Evolutionary conservation across 2,888 invertebrate species (phyloP).

Genomic region (Cryptus viduatorius): DNA sequence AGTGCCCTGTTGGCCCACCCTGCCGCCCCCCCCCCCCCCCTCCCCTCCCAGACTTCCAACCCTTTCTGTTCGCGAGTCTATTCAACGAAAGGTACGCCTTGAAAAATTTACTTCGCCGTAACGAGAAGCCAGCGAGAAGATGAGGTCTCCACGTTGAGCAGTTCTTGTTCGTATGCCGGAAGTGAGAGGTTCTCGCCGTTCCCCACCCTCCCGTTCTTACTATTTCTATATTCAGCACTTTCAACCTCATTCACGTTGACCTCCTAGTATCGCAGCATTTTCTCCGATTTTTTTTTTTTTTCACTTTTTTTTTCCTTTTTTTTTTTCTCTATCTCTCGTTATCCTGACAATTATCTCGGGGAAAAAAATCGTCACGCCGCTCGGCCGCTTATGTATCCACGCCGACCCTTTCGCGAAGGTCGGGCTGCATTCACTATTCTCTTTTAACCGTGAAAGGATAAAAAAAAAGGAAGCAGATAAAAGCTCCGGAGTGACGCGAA

Average conservation of each 20-base stretch:
- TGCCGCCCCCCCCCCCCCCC: no score
- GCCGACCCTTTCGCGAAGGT: constrained; percentile 35
- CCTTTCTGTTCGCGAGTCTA: constrained; percentile 68
- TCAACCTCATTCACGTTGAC: constrained; percentile 20
- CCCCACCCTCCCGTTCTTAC: neutral
- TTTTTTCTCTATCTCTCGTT: constrained; percentile 45
- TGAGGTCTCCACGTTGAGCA: constrained; percentile 72
- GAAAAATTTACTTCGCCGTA: constrained; percentile 80
- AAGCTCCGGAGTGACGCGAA: neutral
- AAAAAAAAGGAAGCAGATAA: neutral
- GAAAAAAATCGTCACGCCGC: constrained; percentile 58
- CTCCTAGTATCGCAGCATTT: constrained; percentile 33
- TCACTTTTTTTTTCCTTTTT: neutral
- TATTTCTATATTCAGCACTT: constrained; percentile 35
- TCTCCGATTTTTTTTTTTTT: neutral
- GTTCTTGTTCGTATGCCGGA: constrained; percentile 55
- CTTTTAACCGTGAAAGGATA: constrained; percentile 7
- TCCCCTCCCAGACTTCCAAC: neutral
- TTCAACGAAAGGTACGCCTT: constrained; percentile 76
- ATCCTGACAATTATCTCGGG: constrained; percentile 61
- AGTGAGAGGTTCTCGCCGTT: constrained; percentile 14
- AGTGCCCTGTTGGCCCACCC: constrained; percentile 11
- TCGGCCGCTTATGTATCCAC: constrained; percentile 20
- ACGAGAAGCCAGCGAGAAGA: constrained; percentile 77
- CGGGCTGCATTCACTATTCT: constrained; percentile 31